phyloP scores from a whole-genome alignment of 2,888 invertebrate genomes.

The Spilarctia lutea region DNA sequence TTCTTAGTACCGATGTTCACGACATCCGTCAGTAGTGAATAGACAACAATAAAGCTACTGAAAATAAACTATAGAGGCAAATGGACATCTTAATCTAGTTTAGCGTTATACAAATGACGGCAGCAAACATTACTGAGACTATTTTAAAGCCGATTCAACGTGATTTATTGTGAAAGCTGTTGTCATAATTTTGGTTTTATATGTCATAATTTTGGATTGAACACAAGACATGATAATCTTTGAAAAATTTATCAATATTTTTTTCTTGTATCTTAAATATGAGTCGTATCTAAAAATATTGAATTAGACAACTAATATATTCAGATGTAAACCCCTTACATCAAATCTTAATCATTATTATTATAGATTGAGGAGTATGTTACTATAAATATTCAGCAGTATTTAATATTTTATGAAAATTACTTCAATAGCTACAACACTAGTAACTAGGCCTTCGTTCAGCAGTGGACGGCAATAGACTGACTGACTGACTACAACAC shows the following conservation, averaged over 20 bases:
- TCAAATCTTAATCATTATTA: neutral
- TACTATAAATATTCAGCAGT: neutral
- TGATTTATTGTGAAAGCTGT: slow-evolving; percentile 3
- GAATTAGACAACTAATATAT: neutral
- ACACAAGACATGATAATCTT: slow-evolving; percentile 10
- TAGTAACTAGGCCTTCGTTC: no score
- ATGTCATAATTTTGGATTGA: slow-evolving; percentile 5
- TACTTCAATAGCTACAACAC: no score
- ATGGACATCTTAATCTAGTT: slow-evolving; percentile 46
- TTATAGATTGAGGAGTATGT: neutral
- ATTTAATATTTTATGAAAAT: neutral
- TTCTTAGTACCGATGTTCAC: slow-evolving; percentile 15
- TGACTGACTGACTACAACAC: no score
- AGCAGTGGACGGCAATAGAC: no score
- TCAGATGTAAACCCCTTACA: no score
- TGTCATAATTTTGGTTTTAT: slow-evolving; percentile 11
- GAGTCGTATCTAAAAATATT: slow-evolving; percentile 14
- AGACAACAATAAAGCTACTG: slow-evolving; percentile 43
- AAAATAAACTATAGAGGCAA: slow-evolving; percentile 40
- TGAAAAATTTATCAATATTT: neutral
- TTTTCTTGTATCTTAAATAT: neutral
- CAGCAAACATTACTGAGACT: neutral
- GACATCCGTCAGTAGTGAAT: slow-evolving; percentile 42
- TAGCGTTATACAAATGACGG: slow-evolving; percentile 4
- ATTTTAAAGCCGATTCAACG: slow-evolving; percentile 14